Base-by-base conservation (phyloP, 2,888 invertebrate species). In the Ichneumoninae sp. region DNA sequence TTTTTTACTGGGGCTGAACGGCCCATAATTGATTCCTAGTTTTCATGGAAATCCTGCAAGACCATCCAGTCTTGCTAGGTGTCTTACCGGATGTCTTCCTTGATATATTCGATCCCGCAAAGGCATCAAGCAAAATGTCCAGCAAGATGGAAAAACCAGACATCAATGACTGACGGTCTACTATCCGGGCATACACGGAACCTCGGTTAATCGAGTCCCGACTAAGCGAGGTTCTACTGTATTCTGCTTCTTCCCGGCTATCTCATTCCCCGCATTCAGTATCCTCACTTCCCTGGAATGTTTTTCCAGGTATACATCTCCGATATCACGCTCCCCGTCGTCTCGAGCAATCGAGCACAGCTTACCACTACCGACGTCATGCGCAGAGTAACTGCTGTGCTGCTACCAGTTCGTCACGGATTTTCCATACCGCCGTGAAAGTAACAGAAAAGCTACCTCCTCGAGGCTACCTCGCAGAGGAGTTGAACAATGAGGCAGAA, bases 341-440 rank as follows among this genome's bases (percentile, higher is more conserved):
- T 84, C 80, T 80, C 47, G 72, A 84, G 81, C 80, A 84, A 84
- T 84, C 83, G 76, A 62, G 72, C 68, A 80, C 72, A 77, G 69
- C 57, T 50, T 5, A 30, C 30, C 70, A 57, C 57, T 50, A 44
- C 68, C 54, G 52, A 33, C 60, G 57, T 66, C 47, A 60, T 52
- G 62, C 44, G 44, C 33, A 68, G 57, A 62, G 72, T 81, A 77
- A 77, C 62, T 77, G 76, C 68, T 72, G 66, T 72, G 57, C 72
- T 84, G 22, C 30, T 52, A 72, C 80, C 76, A 70, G 57, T 80
- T 80, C 77, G 72, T 80, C 80, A 72, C 36, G 72, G 44, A 57
- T 80, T 80, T 84, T 84, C 72, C 83, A 84, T 81, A 80, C 62
- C 80, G 54, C 65, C 47, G 62, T 47, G 26, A 30, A 81, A 44